Percentiles rank a stretch among this genome's conserved stretches.
Evolutionary conservation across 2,888 invertebrate genomes (phyloP).

Genomic region (Diabrotica balteata): DNA sequence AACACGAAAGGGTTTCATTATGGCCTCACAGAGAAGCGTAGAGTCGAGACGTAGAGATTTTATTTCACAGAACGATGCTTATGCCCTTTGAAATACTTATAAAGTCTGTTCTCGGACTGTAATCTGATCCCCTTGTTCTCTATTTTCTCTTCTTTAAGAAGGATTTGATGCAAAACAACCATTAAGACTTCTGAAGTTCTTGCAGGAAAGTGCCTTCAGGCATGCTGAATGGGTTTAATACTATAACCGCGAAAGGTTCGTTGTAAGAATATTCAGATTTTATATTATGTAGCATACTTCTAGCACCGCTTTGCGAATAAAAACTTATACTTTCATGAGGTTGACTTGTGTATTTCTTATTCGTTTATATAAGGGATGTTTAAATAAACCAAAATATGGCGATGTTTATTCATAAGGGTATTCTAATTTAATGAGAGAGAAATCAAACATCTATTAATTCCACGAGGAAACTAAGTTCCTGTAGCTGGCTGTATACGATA

Average conservation of each 20-base stretch:
- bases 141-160: slow-evolving; percentile 27
- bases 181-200: slow-evolving; percentile 27
- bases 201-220: slow-evolving; percentile 20
- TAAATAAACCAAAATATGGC: too few relatives aligned
- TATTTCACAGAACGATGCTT: slow-evolving; percentile 23
- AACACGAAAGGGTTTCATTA: slow-evolving; percentile 14
- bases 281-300: slow-evolving; percentile 3
- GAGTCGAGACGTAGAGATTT: slow-evolving; percentile 14
- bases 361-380: too few relatives aligned
- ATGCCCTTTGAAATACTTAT: slow-evolving; percentile 19
- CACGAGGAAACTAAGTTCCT: too few relatives aligned
- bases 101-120: slow-evolving; percentile 23
- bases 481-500: too few relatives aligned
- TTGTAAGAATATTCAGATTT: slow-evolving; percentile 14
- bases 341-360: too few relatives aligned
- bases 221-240: slow-evolving; percentile 22
- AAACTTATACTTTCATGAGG: too few relatives aligned
- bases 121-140: slow-evolving; percentile 25
- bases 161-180: slow-evolving; percentile 27
- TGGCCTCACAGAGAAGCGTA: slow-evolving; percentile 3
- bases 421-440: too few relatives aligned
- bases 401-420: too few relatives aligned
- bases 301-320: too few relatives aligned
- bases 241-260: slow-evolving; percentile 20
- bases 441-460: too few relatives aligned